A percentile compares a stretch with the other conserved stretches of the same genome.
Conservation (phyloP, 2,113 vertebrate genomes). For the Poecilia latipinna region DNA sequence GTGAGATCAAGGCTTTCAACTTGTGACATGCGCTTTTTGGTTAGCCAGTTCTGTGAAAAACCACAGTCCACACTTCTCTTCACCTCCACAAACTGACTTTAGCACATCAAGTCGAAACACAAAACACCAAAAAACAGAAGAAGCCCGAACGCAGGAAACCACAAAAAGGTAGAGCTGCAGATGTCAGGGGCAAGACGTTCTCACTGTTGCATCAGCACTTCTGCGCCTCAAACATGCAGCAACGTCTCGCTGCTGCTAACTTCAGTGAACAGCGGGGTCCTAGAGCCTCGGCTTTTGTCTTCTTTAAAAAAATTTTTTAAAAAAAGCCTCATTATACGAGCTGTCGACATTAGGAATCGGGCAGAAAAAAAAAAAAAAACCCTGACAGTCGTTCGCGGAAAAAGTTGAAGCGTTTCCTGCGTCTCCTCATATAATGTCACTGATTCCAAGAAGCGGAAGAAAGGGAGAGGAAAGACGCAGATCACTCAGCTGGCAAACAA, state of each 20-base stretch:
- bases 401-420: too few species aligned
- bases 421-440: too few species aligned
- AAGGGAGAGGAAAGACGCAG: neutral
- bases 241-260: neutral
- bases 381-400: too few species aligned
- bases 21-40: neutral
- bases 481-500: neutral
- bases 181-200: constrained; percentile 3
- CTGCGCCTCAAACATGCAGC: neutral
- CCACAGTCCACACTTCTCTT: constrained; percentile 20
- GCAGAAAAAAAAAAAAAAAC: neutral
- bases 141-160: constrained; percentile 64
- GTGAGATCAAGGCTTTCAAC: neutral
- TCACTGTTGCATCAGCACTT: constrained; percentile 43
- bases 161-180: constrained; percentile 46
- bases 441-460: too few species aligned
- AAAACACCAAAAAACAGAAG: constrained; percentile 36
- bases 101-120: constrained; percentile 2
- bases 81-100: constrained; percentile 10
- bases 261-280: neutral
- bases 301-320: too few species aligned
- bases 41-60: constrained; percentile 53
- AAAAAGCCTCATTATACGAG: neutral
- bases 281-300: too few species aligned
- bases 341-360: neutral